phyloP scores from a whole-genome alignment of 2,888 invertebrate species.

The Sminthurinus aureus region DNA sequence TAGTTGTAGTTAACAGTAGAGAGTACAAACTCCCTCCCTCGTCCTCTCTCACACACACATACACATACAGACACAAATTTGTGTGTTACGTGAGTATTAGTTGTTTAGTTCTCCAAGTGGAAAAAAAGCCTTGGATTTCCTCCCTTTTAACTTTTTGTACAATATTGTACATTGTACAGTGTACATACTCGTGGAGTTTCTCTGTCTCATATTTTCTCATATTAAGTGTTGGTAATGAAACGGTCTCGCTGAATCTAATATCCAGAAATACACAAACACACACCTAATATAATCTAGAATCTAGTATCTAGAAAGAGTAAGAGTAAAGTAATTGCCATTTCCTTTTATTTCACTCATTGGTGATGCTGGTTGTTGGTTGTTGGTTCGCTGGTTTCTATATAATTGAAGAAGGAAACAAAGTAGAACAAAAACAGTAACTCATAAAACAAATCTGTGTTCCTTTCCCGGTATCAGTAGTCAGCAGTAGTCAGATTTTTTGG shows the following conservation, averaged over 20 bases:
- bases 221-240: no score
- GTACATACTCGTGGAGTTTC: not conserved
- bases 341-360: no score
- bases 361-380: no score
- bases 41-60: not conserved
- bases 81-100: constrained; percentile 1
- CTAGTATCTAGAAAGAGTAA: not conserved
- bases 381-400: no score
- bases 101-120: not conserved
- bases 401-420: no score
- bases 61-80: not conserved
- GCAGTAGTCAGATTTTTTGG: no score
- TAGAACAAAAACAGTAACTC: no score
- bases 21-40: not conserved
- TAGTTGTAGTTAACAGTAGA: not conserved
- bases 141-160: not conserved
- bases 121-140: not conserved
- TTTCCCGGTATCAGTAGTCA: no score
- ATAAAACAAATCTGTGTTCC: no score
- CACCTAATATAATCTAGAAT: not conserved
- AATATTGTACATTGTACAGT: not conserved
- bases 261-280: not conserved
- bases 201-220: not conserved
- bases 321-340: no score
- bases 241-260: no score